Evolutionary conservation across 2,113 vertebrate species (phyloP).

Genomic region (Corythornis cristatus): DNA sequence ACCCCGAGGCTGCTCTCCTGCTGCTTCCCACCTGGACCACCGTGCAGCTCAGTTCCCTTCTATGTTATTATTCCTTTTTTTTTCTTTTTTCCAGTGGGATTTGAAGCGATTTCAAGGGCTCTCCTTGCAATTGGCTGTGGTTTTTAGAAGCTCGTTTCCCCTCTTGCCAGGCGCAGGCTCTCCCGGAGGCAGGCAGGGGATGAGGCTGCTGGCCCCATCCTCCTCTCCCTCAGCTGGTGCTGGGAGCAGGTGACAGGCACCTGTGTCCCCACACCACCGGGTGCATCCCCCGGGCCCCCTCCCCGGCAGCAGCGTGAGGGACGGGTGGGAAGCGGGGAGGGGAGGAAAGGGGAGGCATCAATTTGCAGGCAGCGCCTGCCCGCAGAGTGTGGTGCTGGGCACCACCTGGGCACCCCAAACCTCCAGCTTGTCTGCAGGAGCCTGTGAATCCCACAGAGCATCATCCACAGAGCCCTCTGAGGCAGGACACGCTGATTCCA

Average conservation of each 20-base stretch:
- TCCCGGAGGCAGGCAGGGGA: background rate
- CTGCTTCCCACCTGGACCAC: background rate
- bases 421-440: background rate
- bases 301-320: fast-evolving
- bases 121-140: background rate
- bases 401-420: background rate
- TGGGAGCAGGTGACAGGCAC: conserved; percentile 36
- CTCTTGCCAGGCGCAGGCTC: background rate
- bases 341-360: background rate
- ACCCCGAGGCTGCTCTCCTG: background rate
- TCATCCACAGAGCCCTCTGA: background rate
- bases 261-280: background rate
- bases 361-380: background rate
- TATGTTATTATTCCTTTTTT: no score
- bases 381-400: background rate
- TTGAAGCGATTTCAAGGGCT: background rate
- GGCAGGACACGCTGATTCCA: fast-evolving
- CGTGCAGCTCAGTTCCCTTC: background rate
- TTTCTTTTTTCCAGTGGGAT: background rate
- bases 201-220: background rate
- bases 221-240: background rate
- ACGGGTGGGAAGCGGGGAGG: background rate
- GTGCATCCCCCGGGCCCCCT: fast-evolving
- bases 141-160: background rate
- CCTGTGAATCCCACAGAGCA: background rate